Evolutionary conservation across 2,888 invertebrate species (phyloP).

Genomic region (Dryobota labecula): DNA sequence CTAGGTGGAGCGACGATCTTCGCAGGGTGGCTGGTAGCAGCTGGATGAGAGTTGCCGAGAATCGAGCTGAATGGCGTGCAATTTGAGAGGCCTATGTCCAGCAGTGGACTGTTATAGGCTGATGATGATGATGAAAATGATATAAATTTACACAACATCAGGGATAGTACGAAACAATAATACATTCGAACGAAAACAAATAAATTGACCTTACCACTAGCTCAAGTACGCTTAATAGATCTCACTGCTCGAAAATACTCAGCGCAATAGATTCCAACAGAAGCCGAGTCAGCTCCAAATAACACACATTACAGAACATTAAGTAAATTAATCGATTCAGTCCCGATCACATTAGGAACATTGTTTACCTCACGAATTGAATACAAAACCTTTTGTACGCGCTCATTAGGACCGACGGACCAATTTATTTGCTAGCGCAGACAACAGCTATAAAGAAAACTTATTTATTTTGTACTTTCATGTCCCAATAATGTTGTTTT

Average conservation of each 20-base stretch:
- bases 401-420: conserved; percentile 41
- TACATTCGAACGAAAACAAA: background rate
- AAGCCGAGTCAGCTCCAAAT: conserved; percentile 20
- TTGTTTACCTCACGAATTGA: conserved; percentile 58
- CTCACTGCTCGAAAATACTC: conserved; percentile 17
- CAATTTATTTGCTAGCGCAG: conserved; percentile 37
- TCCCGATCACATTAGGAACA: conserved; percentile 47
- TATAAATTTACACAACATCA: background rate
- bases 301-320: conserved; percentile 47
- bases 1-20: too few relatives aligned
- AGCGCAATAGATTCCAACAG: conserved; percentile 7
- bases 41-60: too few relatives aligned
- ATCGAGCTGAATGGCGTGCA: too few relatives aligned
- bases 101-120: too few relatives aligned
- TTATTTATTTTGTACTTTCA: conserved; percentile 57
- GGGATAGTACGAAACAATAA: background rate
- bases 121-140: too few relatives aligned
- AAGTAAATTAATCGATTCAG: conserved; percentile 51
- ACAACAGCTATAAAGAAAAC: conserved; percentile 39
- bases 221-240: conserved; percentile 13
- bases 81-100: too few relatives aligned
- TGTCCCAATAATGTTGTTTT: conserved; percentile 47
- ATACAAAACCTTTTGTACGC: conserved; percentile 48
- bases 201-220: conserved; percentile 12
- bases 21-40: too few relatives aligned